These are phyloP conservation scores for Nebria salina DNA, from an alignment of 2,888 invertebrate species.

Conservation along the genomic window DNA sequence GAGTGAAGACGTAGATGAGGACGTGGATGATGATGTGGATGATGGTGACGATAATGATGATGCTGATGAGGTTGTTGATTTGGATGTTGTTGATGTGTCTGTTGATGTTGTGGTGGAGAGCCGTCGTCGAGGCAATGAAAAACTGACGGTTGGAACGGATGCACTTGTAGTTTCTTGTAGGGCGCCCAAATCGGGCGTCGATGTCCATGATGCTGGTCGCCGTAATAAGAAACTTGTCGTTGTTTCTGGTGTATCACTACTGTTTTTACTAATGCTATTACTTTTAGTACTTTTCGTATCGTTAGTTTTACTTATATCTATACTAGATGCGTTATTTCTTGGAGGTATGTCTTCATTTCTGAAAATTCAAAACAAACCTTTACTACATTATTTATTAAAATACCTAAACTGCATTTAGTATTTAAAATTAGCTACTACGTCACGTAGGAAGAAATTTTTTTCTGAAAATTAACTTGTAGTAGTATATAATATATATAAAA, in stretches of 20 bases:
- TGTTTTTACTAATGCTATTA: slow-evolving; percentile 45
- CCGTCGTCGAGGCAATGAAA: slow-evolving; percentile 72
- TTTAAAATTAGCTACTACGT: too few relatives aligned
- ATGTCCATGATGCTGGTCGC: slow-evolving; percentile 77
- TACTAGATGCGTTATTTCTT: not conserved
- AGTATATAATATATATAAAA: too few relatives aligned
- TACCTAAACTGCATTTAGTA: not conserved
- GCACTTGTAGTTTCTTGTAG: slow-evolving; percentile 70
- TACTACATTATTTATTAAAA: not conserved
- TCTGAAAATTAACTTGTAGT: too few relatives aligned
- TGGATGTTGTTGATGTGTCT: slow-evolving; percentile 65
- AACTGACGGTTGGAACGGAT: slow-evolving; percentile 71
- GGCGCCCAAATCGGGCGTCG: slow-evolving; percentile 81
- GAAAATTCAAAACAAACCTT: not conserved
- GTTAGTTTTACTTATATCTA: slow-evolving; percentile 45
- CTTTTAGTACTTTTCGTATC: slow-evolving; percentile 51
- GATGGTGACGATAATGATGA: slow-evolving; percentile 10
- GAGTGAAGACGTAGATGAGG: not conserved
- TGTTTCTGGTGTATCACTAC: slow-evolving; percentile 10
- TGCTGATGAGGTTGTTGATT: slow-evolving; percentile 15
- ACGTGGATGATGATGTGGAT: slow-evolving; percentile 5
- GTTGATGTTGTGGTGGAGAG: slow-evolving; percentile 64
- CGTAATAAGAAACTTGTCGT: slow-evolving; percentile 48
- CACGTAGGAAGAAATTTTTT: too few relatives aligned
- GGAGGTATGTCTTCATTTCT: not conserved